A percentile compares a stretch with the other conserved stretches of the same genome.
These are phyloP conservation scores for Pipistrellus kuhlii DNA, from an alignment of 2,797 vertebrate species.

Conservation along the genomic window DNA sequence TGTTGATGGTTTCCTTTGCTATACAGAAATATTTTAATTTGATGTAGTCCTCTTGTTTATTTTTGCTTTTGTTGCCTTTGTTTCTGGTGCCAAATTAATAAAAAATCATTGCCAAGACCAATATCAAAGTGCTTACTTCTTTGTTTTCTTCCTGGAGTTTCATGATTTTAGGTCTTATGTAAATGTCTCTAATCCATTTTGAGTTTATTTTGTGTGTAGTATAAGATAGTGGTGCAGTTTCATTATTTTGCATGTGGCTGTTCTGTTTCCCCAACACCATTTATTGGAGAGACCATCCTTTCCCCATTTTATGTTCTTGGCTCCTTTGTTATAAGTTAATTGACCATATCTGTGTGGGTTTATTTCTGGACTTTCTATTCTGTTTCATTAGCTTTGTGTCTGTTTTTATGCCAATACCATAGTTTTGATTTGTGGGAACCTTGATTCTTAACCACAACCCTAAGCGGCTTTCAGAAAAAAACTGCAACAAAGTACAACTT, in stretches of 20 bases:
- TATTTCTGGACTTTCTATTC: neutral
- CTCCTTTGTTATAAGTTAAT: neutral
- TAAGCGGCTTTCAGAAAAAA: slow-evolving; percentile 7
- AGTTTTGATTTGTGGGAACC: neutral
- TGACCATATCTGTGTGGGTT: neutral
- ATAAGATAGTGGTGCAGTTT: neutral
- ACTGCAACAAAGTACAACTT: neutral
- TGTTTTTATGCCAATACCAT: neutral
- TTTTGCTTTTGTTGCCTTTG: neutral
- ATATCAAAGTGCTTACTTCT: neutral
- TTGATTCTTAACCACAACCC: slow-evolving; percentile 5
- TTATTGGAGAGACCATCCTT: neutral
- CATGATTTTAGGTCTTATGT: neutral
- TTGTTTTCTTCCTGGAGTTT: neutral
- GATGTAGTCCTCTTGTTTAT: neutral
- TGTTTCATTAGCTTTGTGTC: neutral
- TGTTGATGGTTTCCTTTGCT: neutral
- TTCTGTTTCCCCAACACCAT: neutral
- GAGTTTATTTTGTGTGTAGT: neutral
- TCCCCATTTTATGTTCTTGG: neutral
- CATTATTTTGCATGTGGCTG: neutral
- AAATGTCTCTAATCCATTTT: neutral
- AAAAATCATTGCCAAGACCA: neutral
- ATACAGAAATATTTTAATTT: neutral
- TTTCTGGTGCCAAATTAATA: neutral